Evolutionary conservation across 2,888 invertebrate genomes (phyloP).

Genomic region (Seira ritae): DNA sequence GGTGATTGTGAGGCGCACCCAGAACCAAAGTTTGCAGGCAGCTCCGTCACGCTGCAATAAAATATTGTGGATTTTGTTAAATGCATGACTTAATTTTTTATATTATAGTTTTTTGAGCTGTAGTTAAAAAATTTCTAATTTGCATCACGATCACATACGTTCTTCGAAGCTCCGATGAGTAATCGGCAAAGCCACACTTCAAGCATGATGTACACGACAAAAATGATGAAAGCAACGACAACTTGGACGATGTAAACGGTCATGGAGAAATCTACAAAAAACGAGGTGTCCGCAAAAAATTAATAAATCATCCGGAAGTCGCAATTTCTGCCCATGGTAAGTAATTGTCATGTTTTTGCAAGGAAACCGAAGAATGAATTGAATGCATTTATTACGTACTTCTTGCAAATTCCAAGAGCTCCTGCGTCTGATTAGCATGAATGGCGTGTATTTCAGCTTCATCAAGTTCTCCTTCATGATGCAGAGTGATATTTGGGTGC

Average conservation of each 20-base stretch:
- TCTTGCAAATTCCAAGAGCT: constrained; percentile 52
- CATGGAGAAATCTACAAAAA: constrained; percentile 27
- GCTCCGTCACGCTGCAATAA: constrained; percentile 60
- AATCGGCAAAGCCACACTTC: constrained; percentile 63
- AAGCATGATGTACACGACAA: constrained; percentile 52
- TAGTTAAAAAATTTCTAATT: background rate
- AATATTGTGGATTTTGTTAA: background rate
- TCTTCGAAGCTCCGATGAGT: constrained; percentile 56
- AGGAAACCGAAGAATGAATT: too few relatives aligned
- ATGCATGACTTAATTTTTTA: background rate
- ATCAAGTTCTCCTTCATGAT: constrained; percentile 24
- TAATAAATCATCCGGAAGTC: too few relatives aligned
- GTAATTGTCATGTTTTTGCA: too few relatives aligned
- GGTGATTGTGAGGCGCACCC: constrained; percentile 63
- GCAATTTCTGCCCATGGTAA: too few relatives aligned
- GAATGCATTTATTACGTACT: too few relatives aligned
- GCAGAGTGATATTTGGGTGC: constrained; percentile 30
- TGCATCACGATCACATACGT: constrained; percentile 43
- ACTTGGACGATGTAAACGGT: constrained; percentile 54
- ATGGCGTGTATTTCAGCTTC: constrained; percentile 33
- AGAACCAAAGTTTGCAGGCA: constrained; percentile 68
- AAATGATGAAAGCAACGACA: constrained; percentile 55
- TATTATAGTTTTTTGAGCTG: background rate
- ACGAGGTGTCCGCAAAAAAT: too few relatives aligned
- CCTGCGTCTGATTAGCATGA: constrained; percentile 48